Conservation (phyloP, 2,113 vertebrate genomes). For the Ptilorrhoa leucosticta region DNA sequence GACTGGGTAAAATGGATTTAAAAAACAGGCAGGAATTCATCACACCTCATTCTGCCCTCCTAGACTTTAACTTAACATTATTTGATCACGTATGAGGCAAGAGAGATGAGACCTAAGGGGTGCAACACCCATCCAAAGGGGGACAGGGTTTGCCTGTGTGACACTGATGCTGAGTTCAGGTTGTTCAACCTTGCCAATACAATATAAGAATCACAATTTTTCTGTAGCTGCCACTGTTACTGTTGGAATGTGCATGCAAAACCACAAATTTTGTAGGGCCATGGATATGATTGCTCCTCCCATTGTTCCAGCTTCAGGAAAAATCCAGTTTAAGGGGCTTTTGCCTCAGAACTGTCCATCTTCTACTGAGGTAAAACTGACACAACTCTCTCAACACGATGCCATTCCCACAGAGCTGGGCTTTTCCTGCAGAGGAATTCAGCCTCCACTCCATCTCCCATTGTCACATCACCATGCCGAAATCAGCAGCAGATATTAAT, state of each 20-base stretch:
- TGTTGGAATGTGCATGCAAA: not conserved
- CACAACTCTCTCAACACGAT: rapidly evolving
- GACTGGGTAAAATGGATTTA: not conserved
- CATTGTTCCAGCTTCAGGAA: not conserved
- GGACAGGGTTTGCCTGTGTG: not conserved
- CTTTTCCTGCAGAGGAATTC: not conserved
- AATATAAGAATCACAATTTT: not conserved
- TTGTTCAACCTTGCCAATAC: not conserved
- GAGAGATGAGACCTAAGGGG: not conserved
- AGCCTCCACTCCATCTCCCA: not conserved
- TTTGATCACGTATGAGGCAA: not conserved
- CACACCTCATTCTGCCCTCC: not conserved
- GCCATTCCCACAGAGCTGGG: not conserved
- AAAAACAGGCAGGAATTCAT: not conserved
- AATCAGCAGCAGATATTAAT: not conserved
- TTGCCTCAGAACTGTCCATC: not conserved
- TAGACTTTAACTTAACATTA: not conserved
- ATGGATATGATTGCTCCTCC: not conserved
- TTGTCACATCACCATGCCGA: not conserved
- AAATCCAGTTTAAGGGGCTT: not conserved
- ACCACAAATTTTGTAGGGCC: not conserved
- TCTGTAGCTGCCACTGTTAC: not conserved
- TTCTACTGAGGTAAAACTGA: not conserved
- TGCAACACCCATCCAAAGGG: not conserved
- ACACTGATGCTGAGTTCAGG: not conserved